A percentile compares a stretch with the other conserved stretches of the same genome.
Conservation (phyloP, 2,888 invertebrate genomes). For the Drosophila suboccidentalis region DNA sequence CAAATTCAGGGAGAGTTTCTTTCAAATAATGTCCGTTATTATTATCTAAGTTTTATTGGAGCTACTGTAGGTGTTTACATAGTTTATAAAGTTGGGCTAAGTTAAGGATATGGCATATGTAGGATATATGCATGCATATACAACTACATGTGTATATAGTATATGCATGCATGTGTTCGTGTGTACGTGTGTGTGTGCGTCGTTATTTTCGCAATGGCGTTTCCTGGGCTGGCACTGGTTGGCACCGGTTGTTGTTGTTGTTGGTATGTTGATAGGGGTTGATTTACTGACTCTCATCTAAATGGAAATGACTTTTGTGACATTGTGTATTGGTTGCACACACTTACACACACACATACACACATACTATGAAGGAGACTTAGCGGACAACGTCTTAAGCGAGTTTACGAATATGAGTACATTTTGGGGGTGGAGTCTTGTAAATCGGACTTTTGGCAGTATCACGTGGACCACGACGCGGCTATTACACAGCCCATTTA, state of each 20-base stretch:
- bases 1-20: neutral
- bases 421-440: slow-evolving; percentile 78
- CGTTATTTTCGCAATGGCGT: slow-evolving; percentile 71
- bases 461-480: slow-evolving; percentile 17
- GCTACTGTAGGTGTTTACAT: neutral
- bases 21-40: neutral
- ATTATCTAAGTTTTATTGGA: neutral
- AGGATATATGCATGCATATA: slow-evolving; percentile 13
- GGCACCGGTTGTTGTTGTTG: slow-evolving; percentile 66
- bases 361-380: slow-evolving; percentile 18
- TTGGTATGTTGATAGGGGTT: slow-evolving; percentile 85
- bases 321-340: slow-evolving; percentile 75
- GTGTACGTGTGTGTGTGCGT: slow-evolving; percentile 27
- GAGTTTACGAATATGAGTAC: slow-evolving; percentile 21
- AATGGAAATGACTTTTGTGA: slow-evolving; percentile 85
- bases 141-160: neutral
- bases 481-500: slow-evolving; percentile 67
- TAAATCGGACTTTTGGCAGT: slow-evolving; percentile 36
- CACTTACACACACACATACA: slow-evolving; percentile 30
- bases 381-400: slow-evolving; percentile 54
- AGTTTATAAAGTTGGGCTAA: slow-evolving; percentile 21
- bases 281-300: slow-evolving; percentile 86
- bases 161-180: slow-evolving; percentile 22
- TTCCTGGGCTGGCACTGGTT: slow-evolving; percentile 65
- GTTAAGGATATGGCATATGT: slow-evolving; percentile 39